Percentiles rank a stretch among this genome's conserved stretches.
Conservation (phyloP, 2,113 vertebrate genomes). For the Salvelinus sp. region DNA sequence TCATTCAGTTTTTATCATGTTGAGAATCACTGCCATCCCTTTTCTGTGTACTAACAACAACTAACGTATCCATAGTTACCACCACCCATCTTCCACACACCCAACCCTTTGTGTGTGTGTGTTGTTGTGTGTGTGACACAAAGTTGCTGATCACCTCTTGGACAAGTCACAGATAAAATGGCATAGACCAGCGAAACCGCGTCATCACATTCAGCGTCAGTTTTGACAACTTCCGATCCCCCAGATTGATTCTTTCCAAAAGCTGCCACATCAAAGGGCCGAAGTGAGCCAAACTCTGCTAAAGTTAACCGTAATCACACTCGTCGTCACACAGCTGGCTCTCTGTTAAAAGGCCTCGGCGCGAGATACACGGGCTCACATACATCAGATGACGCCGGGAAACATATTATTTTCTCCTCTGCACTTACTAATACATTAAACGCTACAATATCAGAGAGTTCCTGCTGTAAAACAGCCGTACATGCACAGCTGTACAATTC, state of each 20-base stretch:
- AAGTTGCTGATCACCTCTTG: constrained; percentile 33
- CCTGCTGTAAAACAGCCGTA: not conserved
- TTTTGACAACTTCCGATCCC: constrained; percentile 55
- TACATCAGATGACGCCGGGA: not conserved
- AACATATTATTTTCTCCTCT: constrained; percentile 2
- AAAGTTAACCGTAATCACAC: constrained; percentile 31
- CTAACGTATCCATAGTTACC: not conserved
- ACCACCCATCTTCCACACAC: not conserved
- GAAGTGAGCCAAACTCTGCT: constrained; percentile 31
- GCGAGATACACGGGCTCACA: constrained; percentile 12
- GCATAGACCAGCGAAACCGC: constrained; percentile 26
- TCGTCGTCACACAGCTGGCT: constrained; percentile 22
- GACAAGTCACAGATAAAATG: constrained; percentile 21
- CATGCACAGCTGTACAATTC: not conserved
- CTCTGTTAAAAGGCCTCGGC: constrained; percentile 8
- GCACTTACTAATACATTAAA: not conserved
- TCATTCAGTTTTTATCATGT: constrained; percentile 2
- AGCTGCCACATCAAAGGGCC: constrained; percentile 57
- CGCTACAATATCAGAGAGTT: not conserved
- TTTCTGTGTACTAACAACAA: not conserved
- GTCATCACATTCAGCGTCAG: constrained; percentile 49
- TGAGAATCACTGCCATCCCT: not conserved
- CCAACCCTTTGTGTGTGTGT: not conserved
- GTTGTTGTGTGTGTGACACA: constrained; percentile 14
- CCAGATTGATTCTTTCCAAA: constrained; percentile 45